Conservation (phyloP, 2,113 vertebrate genomes). For the Dissostichus mawsoni region DNA sequence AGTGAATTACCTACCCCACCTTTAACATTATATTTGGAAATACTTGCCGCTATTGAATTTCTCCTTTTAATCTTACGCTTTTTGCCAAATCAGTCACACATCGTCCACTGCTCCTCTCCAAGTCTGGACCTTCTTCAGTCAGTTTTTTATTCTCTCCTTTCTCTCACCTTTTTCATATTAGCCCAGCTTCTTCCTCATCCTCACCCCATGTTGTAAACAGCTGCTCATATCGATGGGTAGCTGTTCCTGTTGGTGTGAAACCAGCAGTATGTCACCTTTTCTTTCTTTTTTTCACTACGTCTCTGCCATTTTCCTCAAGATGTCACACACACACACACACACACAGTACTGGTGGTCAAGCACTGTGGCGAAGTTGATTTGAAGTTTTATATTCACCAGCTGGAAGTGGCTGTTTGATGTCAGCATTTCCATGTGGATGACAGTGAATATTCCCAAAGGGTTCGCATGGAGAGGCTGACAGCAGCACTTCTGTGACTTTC, state of each 20-base stretch:
- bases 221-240: background rate
- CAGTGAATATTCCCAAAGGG: background rate
- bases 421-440: conserved; percentile 9
- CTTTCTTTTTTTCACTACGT: too few species aligned
- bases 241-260: background rate
- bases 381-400: conserved; percentile 27
- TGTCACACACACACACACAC: background rate
- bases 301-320: background rate
- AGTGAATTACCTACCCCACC: too few species aligned
- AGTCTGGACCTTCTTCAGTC: too few species aligned
- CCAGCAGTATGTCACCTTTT: too few species aligned
- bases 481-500: background rate
- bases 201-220: background rate
- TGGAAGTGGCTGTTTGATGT: conserved; percentile 22
- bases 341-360: background rate
- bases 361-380: conserved; percentile 1
- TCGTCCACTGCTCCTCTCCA: too few species aligned
- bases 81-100: too few species aligned
- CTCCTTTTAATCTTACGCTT: too few species aligned
- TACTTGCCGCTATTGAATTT: too few species aligned
- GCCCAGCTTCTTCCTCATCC: background rate
- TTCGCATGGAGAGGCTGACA: conserved; percentile 6
- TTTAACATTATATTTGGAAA: too few species aligned
- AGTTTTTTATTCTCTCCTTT: too few species aligned
- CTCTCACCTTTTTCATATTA: background rate